Conservation (phyloP, 2,113 vertebrate species). For the Echinops telfairi region DNA sequence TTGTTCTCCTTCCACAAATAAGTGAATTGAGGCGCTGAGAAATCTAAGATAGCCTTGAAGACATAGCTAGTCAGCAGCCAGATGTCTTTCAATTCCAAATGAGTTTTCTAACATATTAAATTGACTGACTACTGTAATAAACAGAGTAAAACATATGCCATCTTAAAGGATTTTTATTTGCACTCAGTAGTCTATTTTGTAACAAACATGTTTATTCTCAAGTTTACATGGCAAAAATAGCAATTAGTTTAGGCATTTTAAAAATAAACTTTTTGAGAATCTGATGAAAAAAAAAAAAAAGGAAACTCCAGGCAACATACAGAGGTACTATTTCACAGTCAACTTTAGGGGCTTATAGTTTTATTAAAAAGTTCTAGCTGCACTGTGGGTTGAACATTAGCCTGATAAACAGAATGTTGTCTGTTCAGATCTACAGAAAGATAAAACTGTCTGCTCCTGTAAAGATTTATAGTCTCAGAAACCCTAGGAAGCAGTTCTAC, state of each 20-base stretch:
- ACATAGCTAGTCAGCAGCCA: neutral
- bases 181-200: conserved; percentile 18
- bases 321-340: conserved; percentile 13
- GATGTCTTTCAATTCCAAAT: neutral
- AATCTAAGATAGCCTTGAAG: neutral
- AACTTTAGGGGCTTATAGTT: too few relatives aligned
- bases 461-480: too few relatives aligned
- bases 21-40: neutral
- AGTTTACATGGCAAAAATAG: conserved; percentile 56
- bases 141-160: neutral
- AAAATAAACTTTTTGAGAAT: conserved; percentile 34
- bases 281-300: conserved; percentile 59
- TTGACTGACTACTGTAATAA: neutral
- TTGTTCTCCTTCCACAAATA: neutral
- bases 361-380: too few relatives aligned
- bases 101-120: conserved; percentile 24
- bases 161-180: conserved; percentile 28
- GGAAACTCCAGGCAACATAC: conserved; percentile 10
- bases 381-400: too few relatives aligned
- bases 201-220: conserved; percentile 40
- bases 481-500: too few relatives aligned
- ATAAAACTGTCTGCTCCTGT: too few relatives aligned
- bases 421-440: too few relatives aligned
- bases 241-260: conserved; percentile 43
- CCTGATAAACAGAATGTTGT: too few relatives aligned